Conservation (phyloP, 1,140 invertebrate genomes). For the Oncopeltus fasciatus region DNA sequence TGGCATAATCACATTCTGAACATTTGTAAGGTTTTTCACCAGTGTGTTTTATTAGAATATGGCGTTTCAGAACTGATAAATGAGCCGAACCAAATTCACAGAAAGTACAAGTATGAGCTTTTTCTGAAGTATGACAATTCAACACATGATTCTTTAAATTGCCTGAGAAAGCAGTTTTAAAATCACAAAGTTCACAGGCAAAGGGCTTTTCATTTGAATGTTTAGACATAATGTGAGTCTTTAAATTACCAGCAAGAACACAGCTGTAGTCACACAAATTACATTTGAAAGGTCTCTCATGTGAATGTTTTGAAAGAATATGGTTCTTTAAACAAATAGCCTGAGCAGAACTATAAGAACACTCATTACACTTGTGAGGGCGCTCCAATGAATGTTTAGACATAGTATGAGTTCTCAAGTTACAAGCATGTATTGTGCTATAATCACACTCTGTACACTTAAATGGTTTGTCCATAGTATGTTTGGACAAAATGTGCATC, state of each 20-base stretch:
- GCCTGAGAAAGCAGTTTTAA: not conserved
- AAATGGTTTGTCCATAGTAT: not conserved
- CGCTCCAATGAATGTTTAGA: not conserved
- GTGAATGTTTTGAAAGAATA: not conserved
- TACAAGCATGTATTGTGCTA: not conserved
- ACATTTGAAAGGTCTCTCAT: not conserved
- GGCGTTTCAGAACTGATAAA: not conserved
- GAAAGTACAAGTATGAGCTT: not conserved
- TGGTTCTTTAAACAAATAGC: not conserved
- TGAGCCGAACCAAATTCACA: not conserved
- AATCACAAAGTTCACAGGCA: not conserved
- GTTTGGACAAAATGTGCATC: not conserved
- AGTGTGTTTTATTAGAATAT: slow-evolving; percentile 7
- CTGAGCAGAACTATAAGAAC: not conserved
- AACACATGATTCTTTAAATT: slow-evolving; percentile 2
- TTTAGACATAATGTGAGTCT: not conserved
- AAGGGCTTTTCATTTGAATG: not conserved
- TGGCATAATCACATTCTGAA: not conserved
- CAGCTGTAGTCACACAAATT: not conserved
- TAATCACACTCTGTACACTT: not conserved
- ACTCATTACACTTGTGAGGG: not conserved
- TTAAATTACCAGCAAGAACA: not conserved
- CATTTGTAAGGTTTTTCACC: slow-evolving; percentile 7
- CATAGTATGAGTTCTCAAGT: not conserved
- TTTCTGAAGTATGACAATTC: not conserved